Evolutionary conservation across 1,140 invertebrate genomes (phyloP), one percentile per base, ranked within the genome.

Genomic region (Eueides isabella): DNA sequence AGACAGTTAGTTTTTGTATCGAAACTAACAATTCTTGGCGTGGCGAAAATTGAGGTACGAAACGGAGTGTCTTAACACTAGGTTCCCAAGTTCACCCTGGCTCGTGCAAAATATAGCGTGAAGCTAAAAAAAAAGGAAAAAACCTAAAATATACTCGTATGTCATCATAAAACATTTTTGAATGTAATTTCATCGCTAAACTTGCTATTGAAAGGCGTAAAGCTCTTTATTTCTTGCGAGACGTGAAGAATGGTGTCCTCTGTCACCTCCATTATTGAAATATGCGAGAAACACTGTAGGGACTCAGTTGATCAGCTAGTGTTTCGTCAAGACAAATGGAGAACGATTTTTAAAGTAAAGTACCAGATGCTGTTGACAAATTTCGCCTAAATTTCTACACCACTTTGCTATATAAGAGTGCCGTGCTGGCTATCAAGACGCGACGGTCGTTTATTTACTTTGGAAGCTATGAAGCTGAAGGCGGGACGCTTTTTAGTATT

Each of bases 231-330:
- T 31, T 74, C 65, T 44, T 33, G 0, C 67, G 61, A 69, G 67
- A 64, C 72, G 67, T 33, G 68, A 62, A 26, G 61, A 33, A 70
- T 69, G 30, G 31, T 41, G 11, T 67, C 66, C 65, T 68, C 63
- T 74, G 72, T 74, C 72, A 74, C 66, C 66, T 74, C 65, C 61
- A 67, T 74, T 74, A 74, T 74, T 74, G 72, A 74, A 68, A 74
- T 74, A 74, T 74, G 65, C 61, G 72, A 67, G 26, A 64, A 73
- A 67, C 44, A 73, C 66, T 62, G 30, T 62, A 31, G 72, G 72
- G 29, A 41, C 35, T 63, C 41, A 72, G 71, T 66, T 64, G 44
- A 72, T 72, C 44, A 48, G 44, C 44, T 48, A 48, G 44, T 48
- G n/a, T 30, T 29, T 30, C 28, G 28, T 1, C 5, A 5, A 62